These are phyloP conservation scores for Diachasmimorpha longicaudata DNA, from an alignment of 1,140 invertebrate species.

Conservation along the genomic window DNA sequence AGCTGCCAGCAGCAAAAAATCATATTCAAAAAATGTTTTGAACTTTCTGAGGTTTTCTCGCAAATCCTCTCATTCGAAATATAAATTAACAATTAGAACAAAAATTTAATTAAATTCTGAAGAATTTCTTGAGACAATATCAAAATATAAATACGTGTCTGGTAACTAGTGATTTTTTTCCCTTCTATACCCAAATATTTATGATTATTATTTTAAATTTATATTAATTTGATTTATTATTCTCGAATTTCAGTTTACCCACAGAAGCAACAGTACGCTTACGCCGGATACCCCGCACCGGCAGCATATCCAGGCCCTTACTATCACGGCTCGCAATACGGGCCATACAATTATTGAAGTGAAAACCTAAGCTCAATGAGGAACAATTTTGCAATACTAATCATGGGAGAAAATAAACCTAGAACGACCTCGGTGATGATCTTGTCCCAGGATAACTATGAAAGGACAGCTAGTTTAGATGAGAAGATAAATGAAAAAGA, in stretches of 20 bases:
- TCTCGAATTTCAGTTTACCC: constrained; percentile 78
- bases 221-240: constrained; percentile 3
- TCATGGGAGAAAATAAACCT: not conserved
- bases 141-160: too few relatives aligned
- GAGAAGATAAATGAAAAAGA: not conserved
- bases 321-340: constrained; percentile 90
- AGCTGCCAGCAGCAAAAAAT: too few relatives aligned
- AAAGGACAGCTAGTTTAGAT: too few relatives aligned
- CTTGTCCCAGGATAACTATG: not conserved
- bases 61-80: too few relatives aligned
- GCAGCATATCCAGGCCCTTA: constrained; percentile 85
- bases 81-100: too few relatives aligned
- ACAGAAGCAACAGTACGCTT: constrained; percentile 90
- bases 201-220: not conserved
- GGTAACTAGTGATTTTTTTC: too few relatives aligned
- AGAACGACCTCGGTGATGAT: not conserved
- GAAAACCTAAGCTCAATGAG: constrained; percentile 12
- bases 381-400: not conserved
- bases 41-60: too few relatives aligned
- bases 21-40: too few relatives aligned
- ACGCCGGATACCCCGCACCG: constrained; percentile 84
- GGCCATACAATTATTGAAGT: constrained; percentile 86
- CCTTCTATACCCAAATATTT: too few relatives aligned
- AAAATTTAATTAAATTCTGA: too few relatives aligned
- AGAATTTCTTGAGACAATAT: too few relatives aligned